Base-by-base conservation (phyloP, 2,888 invertebrate genomes). In the Cecidostiba fungosa region DNA sequence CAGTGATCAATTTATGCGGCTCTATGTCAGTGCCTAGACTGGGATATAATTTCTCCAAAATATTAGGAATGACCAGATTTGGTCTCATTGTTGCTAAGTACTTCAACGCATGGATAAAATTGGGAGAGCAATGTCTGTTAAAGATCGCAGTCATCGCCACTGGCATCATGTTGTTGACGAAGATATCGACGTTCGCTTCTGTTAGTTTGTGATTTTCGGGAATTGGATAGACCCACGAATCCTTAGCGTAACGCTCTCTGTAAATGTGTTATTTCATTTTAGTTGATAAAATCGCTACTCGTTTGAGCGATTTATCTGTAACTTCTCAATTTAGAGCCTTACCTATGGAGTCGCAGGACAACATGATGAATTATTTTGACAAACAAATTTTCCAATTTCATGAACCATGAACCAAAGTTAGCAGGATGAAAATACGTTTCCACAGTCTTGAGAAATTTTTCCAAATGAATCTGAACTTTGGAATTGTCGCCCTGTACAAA, bases 391-490 rank as follows among this genome's bases (percentile, higher is more conserved):
- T 95, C 94, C 0, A 97, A 94, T 88, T 95, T 95, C 86, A 93
- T 92, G 0, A 96, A 95, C 98, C 98, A 98, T 70, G 95, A 93
- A 36, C 98, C 98, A 50, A 94, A 93, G 93, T 99, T 99, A 0
- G 98, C 98, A 77, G 98, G 97, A 94, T 98, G 97, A 89, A 97
- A 96, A 93, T 98, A 98, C 4, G 97, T 97, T 92, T 98, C 97
- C 3, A 98, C 94, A 0, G 97, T 96, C 88, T 96, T 96, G 90
- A 98, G 95, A 91, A 98, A 96, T 89, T 96, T 96, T 85, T 96
- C 95, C 77, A 99, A 94, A 90, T 98, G 96, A 73, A 95, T 95
- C 91, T 97, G 95, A 0, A 96, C 95, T 77, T 94, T 94, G 23
- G 96, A 96, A 77, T 95, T 95, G 1, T 96, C 96, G 70, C 96